A percentile compares a stretch with the other conserved stretches of the same genome.
phyloP scores from a whole-genome alignment of 1,140 invertebrate species.

The Palaemon carinicauda region DNA sequence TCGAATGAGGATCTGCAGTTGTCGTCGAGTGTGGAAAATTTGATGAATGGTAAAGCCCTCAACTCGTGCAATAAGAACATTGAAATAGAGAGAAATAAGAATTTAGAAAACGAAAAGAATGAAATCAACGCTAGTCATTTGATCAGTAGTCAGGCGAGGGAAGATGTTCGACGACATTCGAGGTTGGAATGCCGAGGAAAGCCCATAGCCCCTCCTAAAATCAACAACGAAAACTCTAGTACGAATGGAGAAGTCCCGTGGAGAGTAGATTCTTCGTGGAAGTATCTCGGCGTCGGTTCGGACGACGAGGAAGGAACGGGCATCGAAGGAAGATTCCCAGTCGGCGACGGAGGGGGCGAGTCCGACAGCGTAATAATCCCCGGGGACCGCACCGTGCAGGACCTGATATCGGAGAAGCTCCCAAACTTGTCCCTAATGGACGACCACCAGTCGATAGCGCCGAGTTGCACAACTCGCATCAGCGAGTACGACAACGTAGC shows the following conservation, averaged over 20 bases:
- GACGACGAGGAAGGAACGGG: slow-evolving; percentile 30
- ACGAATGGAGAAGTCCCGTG: slow-evolving; percentile 38
- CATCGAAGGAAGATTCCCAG: slow-evolving; percentile 54
- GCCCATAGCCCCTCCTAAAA: slow-evolving; percentile 75
- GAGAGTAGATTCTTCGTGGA: slow-evolving; percentile 51
- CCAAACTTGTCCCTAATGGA: slow-evolving; percentile 64
- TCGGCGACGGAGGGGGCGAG: slow-evolving; percentile 40
- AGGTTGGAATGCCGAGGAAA: slow-evolving; percentile 67
- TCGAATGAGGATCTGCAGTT: slow-evolving; percentile 66
- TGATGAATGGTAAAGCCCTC: slow-evolving; percentile 2
- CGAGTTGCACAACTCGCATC: slow-evolving; percentile 68
- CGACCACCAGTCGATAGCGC: slow-evolving; percentile 59
- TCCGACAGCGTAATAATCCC: slow-evolving; percentile 56
- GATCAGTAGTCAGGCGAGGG: slow-evolving; percentile 6
- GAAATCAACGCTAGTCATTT: slow-evolving; percentile 36
- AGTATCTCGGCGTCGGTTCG: slow-evolving; percentile 46
- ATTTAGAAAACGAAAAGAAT: slow-evolving; percentile 44
- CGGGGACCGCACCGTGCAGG: slow-evolving; percentile 58
- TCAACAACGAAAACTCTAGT: slow-evolving; percentile 61
- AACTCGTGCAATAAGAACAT: not conserved
- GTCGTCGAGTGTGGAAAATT: slow-evolving; percentile 51
- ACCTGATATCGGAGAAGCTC: slow-evolving; percentile 65
- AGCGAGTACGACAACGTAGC: slow-evolving; percentile 81
- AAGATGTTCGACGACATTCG: slow-evolving; percentile 41
- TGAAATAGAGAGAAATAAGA: slow-evolving; percentile 32